Conservation (phyloP, 2,888 invertebrate species). For the Teleogryllus oceanicus region DNA sequence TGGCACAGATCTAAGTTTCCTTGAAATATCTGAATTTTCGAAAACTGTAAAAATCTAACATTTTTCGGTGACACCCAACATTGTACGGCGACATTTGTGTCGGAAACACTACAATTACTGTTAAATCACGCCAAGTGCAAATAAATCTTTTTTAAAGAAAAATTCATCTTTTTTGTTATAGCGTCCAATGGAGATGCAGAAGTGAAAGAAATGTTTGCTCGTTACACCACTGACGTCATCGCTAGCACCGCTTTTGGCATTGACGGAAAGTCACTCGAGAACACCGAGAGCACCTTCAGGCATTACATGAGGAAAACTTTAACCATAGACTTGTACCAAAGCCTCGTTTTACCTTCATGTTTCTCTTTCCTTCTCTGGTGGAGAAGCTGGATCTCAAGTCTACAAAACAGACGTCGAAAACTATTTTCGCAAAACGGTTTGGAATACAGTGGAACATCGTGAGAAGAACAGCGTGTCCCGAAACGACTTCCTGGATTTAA, state of each 20-base stretch:
- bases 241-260: slow-evolving; percentile 52
- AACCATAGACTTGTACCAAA: background rate
- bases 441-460: slow-evolving; percentile 35
- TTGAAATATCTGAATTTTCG: no score
- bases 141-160: no score
- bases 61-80: no score
- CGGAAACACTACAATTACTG: no score
- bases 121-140: no score
- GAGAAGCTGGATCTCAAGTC: background rate
- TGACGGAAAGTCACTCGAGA: slow-evolving; percentile 48
- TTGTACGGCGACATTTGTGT: no score
- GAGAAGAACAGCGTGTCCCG: slow-evolving; percentile 39
- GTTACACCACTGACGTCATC: slow-evolving; percentile 53
- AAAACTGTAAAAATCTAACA: no score
- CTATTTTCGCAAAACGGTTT: background rate
- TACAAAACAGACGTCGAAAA: background rate
- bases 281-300: slow-evolving; percentile 47
- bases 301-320: background rate
- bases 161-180: no score
- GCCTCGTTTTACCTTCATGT: slow-evolving; percentile 43
- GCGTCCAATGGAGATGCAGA: slow-evolving; percentile 41
- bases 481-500: slow-evolving; percentile 39
- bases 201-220: slow-evolving; percentile 46
- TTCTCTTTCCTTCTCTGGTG: background rate
- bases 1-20: no score